Evolutionary conservation across 2,797 vertebrate species (phyloP), one percentile per base, ranked within the genome.

Genomic region (Aldrovandia affinis): DNA sequence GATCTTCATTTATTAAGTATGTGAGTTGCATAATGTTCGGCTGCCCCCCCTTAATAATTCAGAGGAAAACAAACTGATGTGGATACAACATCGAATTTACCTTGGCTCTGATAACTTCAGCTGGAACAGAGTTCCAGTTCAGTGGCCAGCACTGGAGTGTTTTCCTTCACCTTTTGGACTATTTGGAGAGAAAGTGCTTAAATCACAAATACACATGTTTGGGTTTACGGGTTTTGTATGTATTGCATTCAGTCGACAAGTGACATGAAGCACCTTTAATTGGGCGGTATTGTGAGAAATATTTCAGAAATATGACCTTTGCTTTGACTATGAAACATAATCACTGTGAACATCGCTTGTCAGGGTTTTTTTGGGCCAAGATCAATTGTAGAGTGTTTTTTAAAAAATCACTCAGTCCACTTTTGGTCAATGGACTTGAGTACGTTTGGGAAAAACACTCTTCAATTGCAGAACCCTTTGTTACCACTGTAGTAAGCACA

Each of bases 1-100:
- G 96, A 97, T 97, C 96, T 96, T 92, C 93, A 90, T 95, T 97
- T 96, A 97, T 97, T 97, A 97, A 97, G 95, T 93, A 95, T 95
- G 94, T 95, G 95, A 96, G 97, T 95, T 96, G 95, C 96, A 94
- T 96, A 96, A 97, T 96, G 95, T 95, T 95, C 92, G 87, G 90
- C 90, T 91, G 89, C 80, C 36, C 88, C 89, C 89, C 90, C 90
- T 96, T 95, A 95, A 97, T 98, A 96, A 98, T 97, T 97, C 95
- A 93, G 96, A 91, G 61, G 44, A 90, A 92, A n/a, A 92, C 92
- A 93, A 92, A 96, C 94, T 95, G 94, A 92, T 92, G 89, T 88
- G 93, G 3, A 88, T 91, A 88, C 88, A 65, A 85, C 83, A 89
- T 89, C 84, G 91, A 91, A 93, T 94, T 92, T 89, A 92, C 93